A percentile compares a stretch with the other conserved stretches of the same genome.
Evolutionary conservation across 2,888 invertebrate genomes (phyloP).

Genomic region (Tipula confusa): DNA sequence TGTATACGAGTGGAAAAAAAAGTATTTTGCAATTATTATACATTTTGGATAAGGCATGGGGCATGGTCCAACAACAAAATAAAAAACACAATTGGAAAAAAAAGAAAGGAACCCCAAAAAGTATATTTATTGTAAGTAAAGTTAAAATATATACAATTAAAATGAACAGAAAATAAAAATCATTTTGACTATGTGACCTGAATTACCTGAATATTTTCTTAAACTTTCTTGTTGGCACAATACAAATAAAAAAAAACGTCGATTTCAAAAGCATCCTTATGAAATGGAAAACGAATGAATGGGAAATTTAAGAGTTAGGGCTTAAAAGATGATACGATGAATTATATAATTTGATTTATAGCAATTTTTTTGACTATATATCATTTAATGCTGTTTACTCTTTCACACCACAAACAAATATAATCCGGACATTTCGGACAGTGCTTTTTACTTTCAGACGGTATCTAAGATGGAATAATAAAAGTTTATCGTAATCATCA

Average conservation of each 20-base stretch:
- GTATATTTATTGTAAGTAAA: neutral
- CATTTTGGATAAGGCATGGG: neutral
- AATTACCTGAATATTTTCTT: neutral
- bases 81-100: neutral
- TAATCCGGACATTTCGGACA: too few species aligned
- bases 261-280: neutral
- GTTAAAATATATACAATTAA: neutral
- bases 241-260: neutral
- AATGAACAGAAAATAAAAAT: neutral
- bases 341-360: neutral
- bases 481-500: too few species aligned
- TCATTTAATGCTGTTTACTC: too few species aligned
- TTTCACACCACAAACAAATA: too few species aligned
- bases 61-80: neutral
- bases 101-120: neutral
- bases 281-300: neutral
- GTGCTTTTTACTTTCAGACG: too few species aligned
- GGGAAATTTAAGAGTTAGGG: neutral
- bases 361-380: too few species aligned
- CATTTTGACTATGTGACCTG: neutral
- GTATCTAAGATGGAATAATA: too few species aligned
- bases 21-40: neutral
- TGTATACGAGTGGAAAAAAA: neutral
- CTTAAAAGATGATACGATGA: neutral
- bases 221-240: conserved; percentile 1